These are phyloP conservation scores for Thymelicus lineola DNA, from an alignment of 2,888 invertebrate genomes.

Conservation along the genomic window DNA sequence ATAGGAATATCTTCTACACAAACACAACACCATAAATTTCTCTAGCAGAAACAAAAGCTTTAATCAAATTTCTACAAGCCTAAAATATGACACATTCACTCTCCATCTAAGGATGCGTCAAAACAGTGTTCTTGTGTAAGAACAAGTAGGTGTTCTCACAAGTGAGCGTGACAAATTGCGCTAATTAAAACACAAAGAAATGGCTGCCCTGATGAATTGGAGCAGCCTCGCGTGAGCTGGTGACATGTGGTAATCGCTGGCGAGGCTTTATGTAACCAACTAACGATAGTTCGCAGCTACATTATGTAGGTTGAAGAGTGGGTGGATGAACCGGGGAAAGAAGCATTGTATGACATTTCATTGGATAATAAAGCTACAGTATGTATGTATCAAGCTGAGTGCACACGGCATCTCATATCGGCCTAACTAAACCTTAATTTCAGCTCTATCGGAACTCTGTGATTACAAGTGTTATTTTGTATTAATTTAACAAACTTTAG, in stretches of 20 bases:
- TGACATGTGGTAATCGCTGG: slow-evolving; percentile 20
- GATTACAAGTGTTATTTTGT: too few relatives aligned
- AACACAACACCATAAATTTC: background rate
- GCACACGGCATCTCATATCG: too few relatives aligned
- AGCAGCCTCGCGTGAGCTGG: slow-evolving; percentile 2
- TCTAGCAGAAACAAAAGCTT: background rate
- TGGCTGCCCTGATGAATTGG: slow-evolving; percentile 33
- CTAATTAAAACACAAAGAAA: slow-evolving; percentile 34
- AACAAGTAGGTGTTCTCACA: slow-evolving; percentile 10
- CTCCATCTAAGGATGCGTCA: slow-evolving; percentile 22
- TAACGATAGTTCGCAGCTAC: background rate
- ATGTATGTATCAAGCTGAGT: background rate
- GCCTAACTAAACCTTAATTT: too few relatives aligned
- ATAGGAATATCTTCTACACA: background rate
- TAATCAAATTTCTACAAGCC: slow-evolving; percentile 1
- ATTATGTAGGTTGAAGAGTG: slow-evolving; percentile 7
- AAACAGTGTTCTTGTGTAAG: slow-evolving; percentile 20
- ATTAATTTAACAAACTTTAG: too few relatives aligned
- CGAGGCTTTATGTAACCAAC: slow-evolving; percentile 12
- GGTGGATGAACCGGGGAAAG: background rate
- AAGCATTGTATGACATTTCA: background rate
- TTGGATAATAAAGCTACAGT: background rate
- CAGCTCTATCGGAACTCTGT: too few relatives aligned
- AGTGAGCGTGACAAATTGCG: slow-evolving; percentile 34
- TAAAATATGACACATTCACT: background rate